Conservation (phyloP, 2,113 vertebrate species). For the Caranx melampygus region DNA sequence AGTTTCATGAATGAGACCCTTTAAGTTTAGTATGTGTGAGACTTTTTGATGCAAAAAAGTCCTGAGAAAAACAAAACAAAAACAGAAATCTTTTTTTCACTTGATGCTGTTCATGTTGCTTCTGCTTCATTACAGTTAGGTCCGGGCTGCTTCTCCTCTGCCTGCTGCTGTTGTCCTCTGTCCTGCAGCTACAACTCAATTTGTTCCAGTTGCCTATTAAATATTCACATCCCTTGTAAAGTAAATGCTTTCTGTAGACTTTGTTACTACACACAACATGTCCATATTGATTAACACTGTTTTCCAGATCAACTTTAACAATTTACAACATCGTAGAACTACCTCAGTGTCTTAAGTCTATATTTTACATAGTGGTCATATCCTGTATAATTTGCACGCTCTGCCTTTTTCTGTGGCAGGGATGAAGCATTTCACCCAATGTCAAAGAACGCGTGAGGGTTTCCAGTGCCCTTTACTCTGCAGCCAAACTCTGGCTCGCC, state of each 20-base stretch:
- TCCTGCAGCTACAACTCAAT: neutral
- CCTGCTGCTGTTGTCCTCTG: no score
- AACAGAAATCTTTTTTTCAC: neutral
- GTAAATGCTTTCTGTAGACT: neutral
- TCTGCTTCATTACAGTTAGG: neutral
- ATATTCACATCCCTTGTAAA: neutral
- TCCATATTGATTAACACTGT: neutral
- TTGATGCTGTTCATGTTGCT: neutral
- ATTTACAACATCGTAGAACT: neutral
- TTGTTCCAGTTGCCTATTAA: neutral
- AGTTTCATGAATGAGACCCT: no score
- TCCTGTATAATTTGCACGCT: neutral
- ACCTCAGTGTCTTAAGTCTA: neutral
- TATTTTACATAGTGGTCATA: neutral
- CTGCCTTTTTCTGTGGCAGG: slow-evolving; percentile 9
- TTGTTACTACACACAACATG: neutral
- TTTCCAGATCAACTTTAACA: neutral
- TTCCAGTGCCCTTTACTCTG: slow-evolving; percentile 33
- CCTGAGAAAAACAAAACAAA: neutral
- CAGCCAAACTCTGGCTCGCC: slow-evolving; percentile 43
- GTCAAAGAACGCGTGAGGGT: slow-evolving; percentile 46
- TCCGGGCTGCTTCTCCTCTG: neutral
- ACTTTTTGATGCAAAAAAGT: neutral
- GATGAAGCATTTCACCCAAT: slow-evolving; percentile 49
- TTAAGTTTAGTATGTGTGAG: neutral